These are phyloP conservation scores for Aldabrachelys gigantea DNA, from an alignment of 2,113 vertebrate species.

Conservation along the genomic window DNA sequence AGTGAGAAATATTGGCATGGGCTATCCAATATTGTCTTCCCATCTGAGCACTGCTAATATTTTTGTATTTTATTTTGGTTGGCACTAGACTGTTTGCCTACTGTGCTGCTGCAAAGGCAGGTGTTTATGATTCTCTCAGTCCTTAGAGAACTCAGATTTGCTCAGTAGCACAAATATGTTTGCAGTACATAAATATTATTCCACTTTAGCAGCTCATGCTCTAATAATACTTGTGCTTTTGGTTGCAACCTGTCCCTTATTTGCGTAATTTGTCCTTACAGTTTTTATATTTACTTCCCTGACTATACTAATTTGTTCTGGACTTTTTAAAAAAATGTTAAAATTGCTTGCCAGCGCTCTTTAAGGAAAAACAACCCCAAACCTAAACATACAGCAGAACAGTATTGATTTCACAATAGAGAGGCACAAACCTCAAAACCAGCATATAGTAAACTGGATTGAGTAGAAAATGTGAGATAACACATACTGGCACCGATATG, in stretches of 20 bases:
- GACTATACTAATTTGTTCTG: slow-evolving; percentile 33
- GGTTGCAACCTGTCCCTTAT: slow-evolving; percentile 46
- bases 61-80: slow-evolving; percentile 66
- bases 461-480: background rate
- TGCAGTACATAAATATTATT: slow-evolving; percentile 62
- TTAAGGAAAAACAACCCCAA: background rate
- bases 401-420: slow-evolving; percentile 33
- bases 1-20: background rate
- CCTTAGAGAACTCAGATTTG: slow-evolving; percentile 64
- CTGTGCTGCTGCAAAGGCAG: slow-evolving; percentile 57
- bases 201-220: slow-evolving; percentile 46
- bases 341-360: slow-evolving; percentile 1
- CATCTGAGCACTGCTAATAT: background rate
- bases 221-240: slow-evolving; percentile 13
- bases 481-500: background rate
- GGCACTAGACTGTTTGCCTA: slow-evolving; percentile 53
- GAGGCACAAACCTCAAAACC: slow-evolving; percentile 24
- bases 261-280: slow-evolving; percentile 41
- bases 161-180: slow-evolving; percentile 68
- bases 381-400: background rate
- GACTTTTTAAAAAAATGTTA: background rate
- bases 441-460: slow-evolving; percentile 23
- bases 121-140: slow-evolving; percentile 60
- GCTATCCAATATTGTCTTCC: background rate
- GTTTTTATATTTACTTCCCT: slow-evolving; percentile 12